phyloP scores from a whole-genome alignment of 2,113 vertebrate species.

The Cranoglanis bouderius region DNA sequence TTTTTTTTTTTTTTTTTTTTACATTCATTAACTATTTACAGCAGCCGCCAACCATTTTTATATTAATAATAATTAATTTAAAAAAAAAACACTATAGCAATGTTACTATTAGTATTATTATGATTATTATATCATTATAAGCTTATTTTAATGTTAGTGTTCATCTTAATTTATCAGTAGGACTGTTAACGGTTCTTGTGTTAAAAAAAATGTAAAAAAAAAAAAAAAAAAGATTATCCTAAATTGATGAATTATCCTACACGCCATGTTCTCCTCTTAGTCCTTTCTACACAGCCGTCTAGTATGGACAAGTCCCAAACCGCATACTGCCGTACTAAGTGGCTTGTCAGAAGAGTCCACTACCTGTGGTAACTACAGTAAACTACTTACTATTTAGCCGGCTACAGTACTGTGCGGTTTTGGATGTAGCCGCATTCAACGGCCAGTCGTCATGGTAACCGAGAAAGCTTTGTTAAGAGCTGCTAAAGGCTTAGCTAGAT shows the following conservation, averaged over 20 bases:
- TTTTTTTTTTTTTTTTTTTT: background rate
- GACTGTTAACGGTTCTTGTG: background rate
- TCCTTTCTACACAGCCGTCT: background rate
- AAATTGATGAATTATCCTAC: background rate
- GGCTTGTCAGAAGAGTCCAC: background rate
- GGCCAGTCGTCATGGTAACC: conserved; percentile 23
- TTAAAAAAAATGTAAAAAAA: too few species aligned
- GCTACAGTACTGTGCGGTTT: background rate
- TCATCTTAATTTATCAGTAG: background rate
- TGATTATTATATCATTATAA: background rate
- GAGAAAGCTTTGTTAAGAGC: background rate
- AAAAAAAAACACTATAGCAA: background rate
- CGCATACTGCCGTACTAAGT: background rate
- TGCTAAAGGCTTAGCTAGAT: background rate
- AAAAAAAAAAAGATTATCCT: background rate
- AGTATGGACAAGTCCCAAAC: background rate
- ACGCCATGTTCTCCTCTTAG: background rate
- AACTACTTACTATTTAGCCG: background rate
- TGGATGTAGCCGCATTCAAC: background rate
- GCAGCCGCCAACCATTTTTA: background rate
- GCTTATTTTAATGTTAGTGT: background rate
- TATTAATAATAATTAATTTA: background rate
- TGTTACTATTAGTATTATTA: background rate
- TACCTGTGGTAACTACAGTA: background rate
- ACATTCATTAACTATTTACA: background rate